phyloP scores from a whole-genome alignment of 2,113 vertebrate species.

The Buteo buteo region DNA sequence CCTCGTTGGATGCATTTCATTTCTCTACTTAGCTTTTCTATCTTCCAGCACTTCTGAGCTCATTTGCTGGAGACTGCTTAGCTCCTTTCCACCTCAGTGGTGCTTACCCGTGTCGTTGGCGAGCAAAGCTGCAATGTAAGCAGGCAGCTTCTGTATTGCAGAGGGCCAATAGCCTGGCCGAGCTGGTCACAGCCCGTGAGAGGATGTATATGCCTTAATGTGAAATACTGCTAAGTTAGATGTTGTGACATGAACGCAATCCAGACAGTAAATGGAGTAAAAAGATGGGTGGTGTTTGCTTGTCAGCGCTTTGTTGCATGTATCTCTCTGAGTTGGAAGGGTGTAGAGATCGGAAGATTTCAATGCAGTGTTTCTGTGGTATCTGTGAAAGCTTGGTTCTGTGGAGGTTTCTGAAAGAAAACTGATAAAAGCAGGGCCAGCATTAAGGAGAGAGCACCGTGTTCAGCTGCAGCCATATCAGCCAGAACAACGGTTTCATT shows the following conservation, averaged over 20 bases:
- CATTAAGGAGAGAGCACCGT: accelerated
- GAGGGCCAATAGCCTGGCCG: accelerated
- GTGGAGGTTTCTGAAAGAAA: neutral
- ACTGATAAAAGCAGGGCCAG: neutral
- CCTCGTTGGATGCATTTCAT: neutral
- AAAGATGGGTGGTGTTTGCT: neutral
- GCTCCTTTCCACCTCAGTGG: neutral
- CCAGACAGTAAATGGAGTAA: neutral
- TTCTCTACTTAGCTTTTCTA: neutral
- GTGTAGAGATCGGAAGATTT: neutral
- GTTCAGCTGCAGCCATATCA: accelerated
- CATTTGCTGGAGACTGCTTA: accelerated
- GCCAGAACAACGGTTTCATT: neutral
- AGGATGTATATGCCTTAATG: accelerated
- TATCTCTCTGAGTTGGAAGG: neutral
- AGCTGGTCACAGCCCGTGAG: accelerated
- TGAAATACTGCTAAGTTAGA: neutral
- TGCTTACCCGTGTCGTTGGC: accelerated
- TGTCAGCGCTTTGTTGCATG: accelerated
- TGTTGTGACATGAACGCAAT: neutral
- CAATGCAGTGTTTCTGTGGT: neutral
- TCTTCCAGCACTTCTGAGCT: neutral
- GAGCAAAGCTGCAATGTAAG: accelerated
- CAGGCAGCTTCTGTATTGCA: neutral
- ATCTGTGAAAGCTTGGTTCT: neutral